Percentiles rank a stretch among this genome's conserved stretches.
These are phyloP conservation scores for Dolichopus griseipennis DNA, from an alignment of 2,888 invertebrate genomes.

Conservation along the genomic window DNA sequence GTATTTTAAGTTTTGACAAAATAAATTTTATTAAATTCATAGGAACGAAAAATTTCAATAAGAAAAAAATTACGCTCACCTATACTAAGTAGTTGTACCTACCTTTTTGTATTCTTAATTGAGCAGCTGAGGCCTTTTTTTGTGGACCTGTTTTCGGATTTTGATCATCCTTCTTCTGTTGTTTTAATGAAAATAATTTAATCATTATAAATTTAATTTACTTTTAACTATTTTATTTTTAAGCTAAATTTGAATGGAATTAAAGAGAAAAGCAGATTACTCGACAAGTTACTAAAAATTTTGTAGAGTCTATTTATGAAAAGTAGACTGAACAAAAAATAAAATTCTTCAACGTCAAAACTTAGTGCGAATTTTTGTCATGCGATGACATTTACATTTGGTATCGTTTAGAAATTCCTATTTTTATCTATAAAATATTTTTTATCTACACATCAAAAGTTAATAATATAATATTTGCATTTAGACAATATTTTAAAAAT, in stretches of 20 bases:
- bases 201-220: constrained; percentile 57
- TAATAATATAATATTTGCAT: no score
- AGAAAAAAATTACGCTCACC: neutral
- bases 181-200: constrained; percentile 95
- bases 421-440: no score
- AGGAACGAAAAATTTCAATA: no score
- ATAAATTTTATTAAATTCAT: no score
- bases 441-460: no score
- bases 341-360: neutral
- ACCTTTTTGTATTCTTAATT: constrained; percentile 97
- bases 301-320: constrained; percentile 6
- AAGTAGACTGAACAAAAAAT: constrained; percentile 2
- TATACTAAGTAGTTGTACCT: no score
- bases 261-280: neutral
- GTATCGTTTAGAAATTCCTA: no score
- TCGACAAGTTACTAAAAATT: neutral
- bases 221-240: neutral
- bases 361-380: neutral
- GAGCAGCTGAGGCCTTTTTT: constrained; percentile 93
- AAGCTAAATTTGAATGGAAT: neutral
- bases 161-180: constrained; percentile 95
- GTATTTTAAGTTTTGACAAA: no score
- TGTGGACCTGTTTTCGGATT: constrained; percentile 65
- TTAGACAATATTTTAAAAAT: no score
- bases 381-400: neutral